Base-by-base conservation (phyloP, 2,888 invertebrate genomes). In the Lymantria monacha region DNA sequence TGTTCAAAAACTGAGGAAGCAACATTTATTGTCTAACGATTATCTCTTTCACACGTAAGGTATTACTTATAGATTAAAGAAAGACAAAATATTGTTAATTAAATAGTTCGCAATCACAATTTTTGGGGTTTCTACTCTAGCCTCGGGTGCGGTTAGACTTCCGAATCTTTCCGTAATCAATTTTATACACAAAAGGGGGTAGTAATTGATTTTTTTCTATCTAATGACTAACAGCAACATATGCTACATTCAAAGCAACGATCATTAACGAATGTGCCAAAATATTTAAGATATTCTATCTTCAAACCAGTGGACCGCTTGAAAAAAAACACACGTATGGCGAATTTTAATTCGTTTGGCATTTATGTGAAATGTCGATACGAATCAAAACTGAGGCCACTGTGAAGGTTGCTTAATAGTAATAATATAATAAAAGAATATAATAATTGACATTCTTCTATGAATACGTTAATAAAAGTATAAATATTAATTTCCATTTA, bases 181-280 rank as follows among this genome's bases (percentile, higher is more conserved):
- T 90, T 90, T 89, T 86, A 76, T 87, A 85, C 83, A 88, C 87
- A 90, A 88, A 88, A 83, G 74, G 79, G 73, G 81, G 83, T 81
- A 83, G 83, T 88, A 87, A 88, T 88, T 84, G 84, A 82, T 85
- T 89, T 89, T 80, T n/a, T 86, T 80, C 72, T 65, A 72, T 76
- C 76, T 88, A 41, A 89, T 84, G 85, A 88, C 80, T 81, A 79
- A 83, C 83, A 87, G 81, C 78, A 87, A 83, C 90, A 89, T 88
- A 89, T 89, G 88, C 87, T 83, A 81, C 81, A 79, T 73, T 73
- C 72, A 81, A 79, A 78, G 71, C 71, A 72, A 66, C 68, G 75
- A 79, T 86, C 84, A 82, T 86, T 88, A 86, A 79, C 80, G 83
- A 74, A 81, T 79, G 82, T 87, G 87, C 84, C 80, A 85, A 85